A percentile compares a stretch with the other conserved stretches of the same genome.
These are phyloP conservation scores for Cephonodes hylas DNA, from an alignment of 2,888 invertebrate genomes.

Conservation along the genomic window DNA sequence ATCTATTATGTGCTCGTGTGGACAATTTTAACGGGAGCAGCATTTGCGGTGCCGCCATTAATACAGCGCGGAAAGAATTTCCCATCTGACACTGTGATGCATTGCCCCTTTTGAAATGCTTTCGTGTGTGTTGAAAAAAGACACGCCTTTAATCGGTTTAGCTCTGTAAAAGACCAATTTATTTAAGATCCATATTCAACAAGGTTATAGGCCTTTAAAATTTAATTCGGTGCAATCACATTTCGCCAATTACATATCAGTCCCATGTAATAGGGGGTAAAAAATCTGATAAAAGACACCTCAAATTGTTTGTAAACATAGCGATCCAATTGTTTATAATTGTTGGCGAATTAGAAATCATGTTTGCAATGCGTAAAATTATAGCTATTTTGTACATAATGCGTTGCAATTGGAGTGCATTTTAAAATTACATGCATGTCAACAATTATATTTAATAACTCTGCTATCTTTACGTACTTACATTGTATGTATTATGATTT, in stretches of 20 bases:
- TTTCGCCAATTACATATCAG: no score
- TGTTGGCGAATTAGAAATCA: not conserved
- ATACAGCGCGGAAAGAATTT: not conserved
- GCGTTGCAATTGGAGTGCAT: not conserved
- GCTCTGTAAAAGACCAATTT: no score
- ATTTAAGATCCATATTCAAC: no score
- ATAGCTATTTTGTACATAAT: not conserved
- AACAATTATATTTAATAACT: not conserved
- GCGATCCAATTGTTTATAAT: not conserved
- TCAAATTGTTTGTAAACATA: not conserved
- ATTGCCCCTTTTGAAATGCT: not conserved
- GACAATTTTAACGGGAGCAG: not conserved
- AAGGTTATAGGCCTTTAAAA: no score
- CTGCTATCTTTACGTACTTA: not conserved
- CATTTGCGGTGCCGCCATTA: not conserved
- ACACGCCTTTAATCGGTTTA: no score
- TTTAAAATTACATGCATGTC: conserved; percentile 5
- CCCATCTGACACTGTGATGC: not conserved
- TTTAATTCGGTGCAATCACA: no score
- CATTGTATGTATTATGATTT: not conserved
- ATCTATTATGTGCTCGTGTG: not conserved
- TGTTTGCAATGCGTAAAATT: conserved; percentile 2
- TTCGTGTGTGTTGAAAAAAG: not conserved
- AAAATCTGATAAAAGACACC: no score
- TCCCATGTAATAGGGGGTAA: no score